Evolutionary conservation across 2,797 vertebrate genomes (phyloP), one percentile per base, ranked within the genome.

Genomic region (Rhyacichthys aspro): DNA sequence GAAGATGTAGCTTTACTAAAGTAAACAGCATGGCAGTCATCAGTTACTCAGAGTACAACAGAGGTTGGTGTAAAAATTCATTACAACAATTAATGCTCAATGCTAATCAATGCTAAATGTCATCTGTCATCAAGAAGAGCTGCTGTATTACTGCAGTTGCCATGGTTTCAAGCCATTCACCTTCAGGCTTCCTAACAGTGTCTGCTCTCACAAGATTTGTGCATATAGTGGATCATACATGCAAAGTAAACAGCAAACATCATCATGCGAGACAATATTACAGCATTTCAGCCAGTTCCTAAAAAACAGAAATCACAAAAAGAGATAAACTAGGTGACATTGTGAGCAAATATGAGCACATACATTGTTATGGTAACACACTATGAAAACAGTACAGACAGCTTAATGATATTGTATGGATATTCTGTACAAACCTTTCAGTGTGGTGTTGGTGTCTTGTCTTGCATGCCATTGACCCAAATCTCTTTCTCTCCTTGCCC

Each of bases 81-180:
- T 38, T 8, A 52, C 9, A 67, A 65, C 45, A 62, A 57, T 50
- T 50, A 65, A 71, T 68, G 63, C 53, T 42, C 62, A 44, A 49
- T 9, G 17, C 38, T 43, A 11, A 56, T 79, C 76, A 59, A 68
- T 61, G 68, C 50, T 37, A 77, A 82, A 83, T 78, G 72, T 80
- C 83, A 76, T 50, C 52, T 16, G 57, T 71, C 81, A 63, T 84
- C 73, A 63, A 63, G 61, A 33, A 57, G 69, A 62, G 48, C 65
- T 28, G 57, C 59, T 77, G 42, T 9, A 43, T 54, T 48, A 43
- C 18, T 14, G 39, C 43, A 0, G 74, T 89, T 88, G 73, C 86
- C 57, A 83, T 86, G 82, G 87, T 88, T 84, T 82, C 80, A 67
- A 85, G 80, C 72, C 76, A 68, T 73, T 83, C 79, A 90, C 76